Percentiles rank a stretch among this genome's conserved stretches.
phyloP scores from a whole-genome alignment of 2,113 vertebrate species.

The Stegastes partitus region DNA sequence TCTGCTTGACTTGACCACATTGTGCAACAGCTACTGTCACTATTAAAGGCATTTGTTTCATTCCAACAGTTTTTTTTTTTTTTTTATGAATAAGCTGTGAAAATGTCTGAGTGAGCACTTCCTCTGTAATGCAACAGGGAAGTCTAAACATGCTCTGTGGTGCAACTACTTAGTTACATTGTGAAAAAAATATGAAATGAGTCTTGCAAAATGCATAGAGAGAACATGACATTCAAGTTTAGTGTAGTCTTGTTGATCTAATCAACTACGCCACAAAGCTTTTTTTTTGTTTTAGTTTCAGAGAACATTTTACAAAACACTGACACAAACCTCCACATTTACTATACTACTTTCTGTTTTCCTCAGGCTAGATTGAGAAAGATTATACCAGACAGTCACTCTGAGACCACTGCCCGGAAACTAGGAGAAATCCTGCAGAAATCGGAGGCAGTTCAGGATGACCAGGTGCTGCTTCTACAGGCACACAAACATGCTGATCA shows the following conservation, averaged over 20 bases:
- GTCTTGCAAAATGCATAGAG: slow-evolving; percentile 14
- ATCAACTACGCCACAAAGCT: background rate
- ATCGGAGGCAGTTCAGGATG: slow-evolving; percentile 11
- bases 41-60: background rate
- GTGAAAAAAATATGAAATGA: slow-evolving; percentile 20
- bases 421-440: slow-evolving; percentile 68
- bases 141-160: slow-evolving; percentile 24
- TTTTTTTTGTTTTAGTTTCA: background rate
- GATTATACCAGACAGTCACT: slow-evolving; percentile 42
- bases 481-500: slow-evolving; percentile 67
- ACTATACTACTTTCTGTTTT: background rate
- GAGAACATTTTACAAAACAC: background rate
- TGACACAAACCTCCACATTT: background rate
- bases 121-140: slow-evolving; percentile 38
- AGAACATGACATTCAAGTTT: background rate
- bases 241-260: background rate
- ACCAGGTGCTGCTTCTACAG: slow-evolving; percentile 59
- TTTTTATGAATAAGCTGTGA: slow-evolving; percentile 39
- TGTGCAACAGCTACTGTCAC: slow-evolving; percentile 24
- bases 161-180: slow-evolving; percentile 43
- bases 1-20: background rate
- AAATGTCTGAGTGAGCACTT: slow-evolving; percentile 42
- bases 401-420: slow-evolving; percentile 30
- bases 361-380: slow-evolving; percentile 70
- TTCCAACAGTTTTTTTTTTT: background rate